These are phyloP conservation scores for Tetramorium bicarinatum DNA, from an alignment of 2,888 invertebrate species.

Conservation along the genomic window DNA sequence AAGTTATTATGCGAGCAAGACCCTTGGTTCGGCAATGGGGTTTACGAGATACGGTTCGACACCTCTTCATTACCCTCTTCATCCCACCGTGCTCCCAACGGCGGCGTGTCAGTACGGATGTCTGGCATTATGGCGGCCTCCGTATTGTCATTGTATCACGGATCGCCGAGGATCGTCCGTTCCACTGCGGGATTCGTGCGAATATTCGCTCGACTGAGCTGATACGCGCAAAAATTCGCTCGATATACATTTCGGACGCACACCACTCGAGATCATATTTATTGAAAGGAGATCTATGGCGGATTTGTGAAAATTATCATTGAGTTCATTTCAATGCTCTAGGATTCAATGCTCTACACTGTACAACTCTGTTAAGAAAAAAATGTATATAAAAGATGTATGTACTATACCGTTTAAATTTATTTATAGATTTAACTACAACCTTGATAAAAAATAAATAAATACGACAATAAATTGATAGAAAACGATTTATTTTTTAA, in stretches of 20 bases:
- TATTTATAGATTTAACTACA: slow-evolving; percentile 23
- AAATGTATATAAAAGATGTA: not conserved
- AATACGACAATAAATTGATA: not conserved
- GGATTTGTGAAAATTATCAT: slow-evolving; percentile 33
- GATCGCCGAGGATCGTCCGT: slow-evolving; percentile 68
- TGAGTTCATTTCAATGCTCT: slow-evolving; percentile 17
- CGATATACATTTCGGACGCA: slow-evolving; percentile 23
- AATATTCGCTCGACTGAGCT: slow-evolving; percentile 71
- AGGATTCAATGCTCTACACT: too few species aligned
- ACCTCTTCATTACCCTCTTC: slow-evolving; percentile 86
- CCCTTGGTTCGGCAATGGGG: slow-evolving; percentile 79
- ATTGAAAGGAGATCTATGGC: slow-evolving; percentile 25
- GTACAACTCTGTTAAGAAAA: not conserved
- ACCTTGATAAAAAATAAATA: not conserved
- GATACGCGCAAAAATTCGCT: slow-evolving; percentile 61
- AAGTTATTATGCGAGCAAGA: slow-evolving; percentile 83
- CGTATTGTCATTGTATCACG: slow-evolving; percentile 71
- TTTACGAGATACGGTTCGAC: slow-evolving; percentile 85
- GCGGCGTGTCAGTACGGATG: slow-evolving; percentile 68
- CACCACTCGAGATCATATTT: slow-evolving; percentile 28
- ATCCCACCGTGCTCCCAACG: slow-evolving; percentile 69
- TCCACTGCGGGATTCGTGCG: slow-evolving; percentile 67
- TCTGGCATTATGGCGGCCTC: slow-evolving; percentile 66
- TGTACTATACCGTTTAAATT: not conserved
- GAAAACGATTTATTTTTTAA: not conserved